Conservation (phyloP, 2,888 invertebrate genomes). For the Crepidodera aurea region DNA sequence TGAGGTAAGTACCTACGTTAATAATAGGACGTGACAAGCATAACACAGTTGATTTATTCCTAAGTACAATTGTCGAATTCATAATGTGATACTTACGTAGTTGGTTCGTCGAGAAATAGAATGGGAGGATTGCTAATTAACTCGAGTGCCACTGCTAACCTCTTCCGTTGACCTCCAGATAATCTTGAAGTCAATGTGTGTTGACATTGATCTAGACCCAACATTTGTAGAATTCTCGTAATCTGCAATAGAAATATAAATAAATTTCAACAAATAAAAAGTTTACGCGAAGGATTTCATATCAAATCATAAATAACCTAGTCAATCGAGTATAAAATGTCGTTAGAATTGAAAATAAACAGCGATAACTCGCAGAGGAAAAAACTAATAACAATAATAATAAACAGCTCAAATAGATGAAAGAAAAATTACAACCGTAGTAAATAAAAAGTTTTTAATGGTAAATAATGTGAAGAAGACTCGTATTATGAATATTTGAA, state of each 20-base stretch:
- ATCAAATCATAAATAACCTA: too few relatives aligned
- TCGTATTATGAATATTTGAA: too few relatives aligned
- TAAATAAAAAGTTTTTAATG: too few relatives aligned
- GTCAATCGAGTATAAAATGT: background rate
- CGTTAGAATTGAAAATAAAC: too few relatives aligned
- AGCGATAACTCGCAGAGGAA: too few relatives aligned
- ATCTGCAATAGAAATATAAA: slow-evolving; percentile 71
- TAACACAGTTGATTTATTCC: too few relatives aligned
- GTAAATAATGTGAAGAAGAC: too few relatives aligned
- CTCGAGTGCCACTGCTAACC: slow-evolving; percentile 93
- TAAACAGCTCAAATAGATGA: too few relatives aligned
- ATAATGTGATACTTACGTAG: slow-evolving; percentile 71
- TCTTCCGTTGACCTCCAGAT: slow-evolving; percentile 93
- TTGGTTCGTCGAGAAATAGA: slow-evolving; percentile 95
- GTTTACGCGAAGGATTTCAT: too few relatives aligned
- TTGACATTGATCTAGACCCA: slow-evolving; percentile 84
- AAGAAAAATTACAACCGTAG: too few relatives aligned
- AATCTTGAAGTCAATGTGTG: slow-evolving; percentile 81
- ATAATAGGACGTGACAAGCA: slow-evolving; percentile 11
- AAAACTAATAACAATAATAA: too few relatives aligned
- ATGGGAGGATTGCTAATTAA: slow-evolving; percentile 94
- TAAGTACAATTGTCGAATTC: too few relatives aligned
- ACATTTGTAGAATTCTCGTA: slow-evolving; percentile 82
- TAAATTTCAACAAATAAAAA: background rate
- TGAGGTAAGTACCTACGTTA: slow-evolving; percentile 7